A percentile compares a stretch with the other conserved stretches of the same genome.
These are phyloP conservation scores for Capreolus pygargus DNA, from an alignment of 2,113 vertebrate genomes.

Conservation along the genomic window DNA sequence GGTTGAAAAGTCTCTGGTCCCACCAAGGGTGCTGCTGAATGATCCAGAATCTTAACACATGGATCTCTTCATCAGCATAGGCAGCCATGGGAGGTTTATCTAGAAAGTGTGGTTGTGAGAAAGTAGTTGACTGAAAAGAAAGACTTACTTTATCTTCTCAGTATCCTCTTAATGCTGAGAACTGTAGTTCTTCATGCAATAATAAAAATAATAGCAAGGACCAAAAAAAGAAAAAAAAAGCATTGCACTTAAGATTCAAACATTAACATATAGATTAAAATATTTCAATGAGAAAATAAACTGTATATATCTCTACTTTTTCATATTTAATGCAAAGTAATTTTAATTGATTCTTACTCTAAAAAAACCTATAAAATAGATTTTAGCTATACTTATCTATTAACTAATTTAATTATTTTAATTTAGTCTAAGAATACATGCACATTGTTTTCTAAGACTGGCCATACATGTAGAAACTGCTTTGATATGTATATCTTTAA, in stretches of 20 bases:
- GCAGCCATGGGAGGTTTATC: not conserved
- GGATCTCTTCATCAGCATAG: not conserved
- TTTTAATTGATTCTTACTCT: not conserved
- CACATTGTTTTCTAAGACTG: not conserved
- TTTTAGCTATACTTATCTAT: not conserved
- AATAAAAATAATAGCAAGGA: not conserved
- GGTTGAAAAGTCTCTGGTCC: not conserved
- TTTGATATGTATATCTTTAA: not conserved
- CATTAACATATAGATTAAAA: not conserved
- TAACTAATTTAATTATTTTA: not conserved
- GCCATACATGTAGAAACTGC: not conserved
- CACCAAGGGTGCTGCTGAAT: not conserved
- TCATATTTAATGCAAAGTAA: not conserved
- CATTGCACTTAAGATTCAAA: not conserved
- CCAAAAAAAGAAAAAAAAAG: not conserved
- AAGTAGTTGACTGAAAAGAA: not conserved
- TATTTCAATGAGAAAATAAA: not conserved
- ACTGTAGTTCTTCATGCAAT: not conserved
- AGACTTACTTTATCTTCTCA: not conserved
- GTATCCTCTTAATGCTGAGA: not conserved
- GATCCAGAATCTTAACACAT: not conserved
- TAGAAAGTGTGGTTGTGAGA: not conserved
- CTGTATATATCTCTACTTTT: not conserved
- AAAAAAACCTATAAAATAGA: not conserved
- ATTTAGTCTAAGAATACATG: not conserved